A percentile compares a stretch with the other conserved stretches of the same genome.
phyloP scores from a whole-genome alignment of 2,888 invertebrate genomes.

The Philaethria dido region DNA sequence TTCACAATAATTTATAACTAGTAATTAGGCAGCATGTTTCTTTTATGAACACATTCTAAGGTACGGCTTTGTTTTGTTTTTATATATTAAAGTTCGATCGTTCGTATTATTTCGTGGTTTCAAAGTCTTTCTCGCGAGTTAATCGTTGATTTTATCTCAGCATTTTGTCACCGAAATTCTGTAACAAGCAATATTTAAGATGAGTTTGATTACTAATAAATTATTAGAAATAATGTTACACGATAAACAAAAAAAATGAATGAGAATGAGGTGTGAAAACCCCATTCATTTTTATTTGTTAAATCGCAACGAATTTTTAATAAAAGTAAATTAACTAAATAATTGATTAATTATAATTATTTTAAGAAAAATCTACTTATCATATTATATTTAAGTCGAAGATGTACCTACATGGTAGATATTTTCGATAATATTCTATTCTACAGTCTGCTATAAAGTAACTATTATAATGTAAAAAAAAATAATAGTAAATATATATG shows the following conservation, averaged over 20 bases:
- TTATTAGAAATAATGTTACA: neutral
- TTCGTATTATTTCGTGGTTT: slow-evolving; percentile 62
- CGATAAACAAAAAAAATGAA: neutral
- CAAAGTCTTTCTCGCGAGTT: slow-evolving; percentile 43
- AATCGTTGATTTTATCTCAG: slow-evolving; percentile 37
- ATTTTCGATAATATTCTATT: too few relatives aligned
- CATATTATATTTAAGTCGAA: too few relatives aligned
- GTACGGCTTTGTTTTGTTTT: slow-evolving; percentile 27
- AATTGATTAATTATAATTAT: too few relatives aligned
- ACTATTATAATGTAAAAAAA: too few relatives aligned
- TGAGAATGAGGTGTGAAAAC: neutral
- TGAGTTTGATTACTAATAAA: neutral
- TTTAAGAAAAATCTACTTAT: too few relatives aligned
- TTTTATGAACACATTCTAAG: slow-evolving; percentile 38
- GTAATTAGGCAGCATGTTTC: slow-evolving; percentile 25
- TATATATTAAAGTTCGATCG: slow-evolving; percentile 55
- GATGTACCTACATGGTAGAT: too few relatives aligned
- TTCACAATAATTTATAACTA: slow-evolving; percentile 30
- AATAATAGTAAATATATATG: too few relatives aligned
- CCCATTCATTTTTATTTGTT: too few relatives aligned
- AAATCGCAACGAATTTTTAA: too few relatives aligned
- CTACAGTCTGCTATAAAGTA: too few relatives aligned
- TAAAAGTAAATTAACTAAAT: too few relatives aligned
- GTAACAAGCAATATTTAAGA: slow-evolving; percentile 53
- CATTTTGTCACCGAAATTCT: slow-evolving; percentile 56